A percentile compares a stretch with the other conserved stretches of the same genome.
These are phyloP conservation scores for Montipora foliosa DNA, from an alignment of 64 coral and sea anemone species.

Conservation along the genomic window DNA sequence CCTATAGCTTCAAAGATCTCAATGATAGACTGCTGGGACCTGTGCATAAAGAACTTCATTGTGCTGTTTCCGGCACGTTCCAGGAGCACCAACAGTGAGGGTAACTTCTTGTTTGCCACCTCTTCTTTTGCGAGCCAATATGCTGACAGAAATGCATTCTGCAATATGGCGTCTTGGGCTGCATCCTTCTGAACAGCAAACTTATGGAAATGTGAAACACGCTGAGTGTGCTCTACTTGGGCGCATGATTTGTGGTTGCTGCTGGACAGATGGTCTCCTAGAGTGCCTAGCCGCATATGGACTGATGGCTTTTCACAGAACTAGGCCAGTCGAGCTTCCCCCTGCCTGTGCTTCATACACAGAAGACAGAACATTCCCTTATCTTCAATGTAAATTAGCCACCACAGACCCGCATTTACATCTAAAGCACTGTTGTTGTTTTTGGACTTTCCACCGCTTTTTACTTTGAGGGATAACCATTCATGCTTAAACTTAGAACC, in stretches of 20 bases:
- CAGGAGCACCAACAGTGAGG: neutral
- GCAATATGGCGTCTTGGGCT: neutral
- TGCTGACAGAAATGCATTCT: neutral
- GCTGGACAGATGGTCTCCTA: conserved; percentile 16
- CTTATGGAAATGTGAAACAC: neutral
- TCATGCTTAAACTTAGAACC: conserved; percentile 24
- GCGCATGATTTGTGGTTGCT: neutral
- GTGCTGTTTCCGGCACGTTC: neutral
- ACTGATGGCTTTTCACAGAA: conserved; percentile 1
- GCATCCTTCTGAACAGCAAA: neutral
- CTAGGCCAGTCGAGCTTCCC: neutral
- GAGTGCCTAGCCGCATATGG: neutral
- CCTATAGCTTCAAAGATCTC: neutral
- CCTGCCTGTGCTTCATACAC: conserved; percentile 34
- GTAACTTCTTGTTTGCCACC: neutral
- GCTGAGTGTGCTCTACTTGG: neutral
- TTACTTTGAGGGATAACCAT: conserved; percentile 12
- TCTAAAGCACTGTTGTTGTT: conserved; percentile 15
- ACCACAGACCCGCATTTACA: neutral
- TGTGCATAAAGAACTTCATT: neutral
- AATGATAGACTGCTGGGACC: neutral
- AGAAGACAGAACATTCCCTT: conserved; percentile 32
- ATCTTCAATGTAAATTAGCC: conserved; percentile 3
- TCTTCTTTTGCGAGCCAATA: conserved; percentile 5
- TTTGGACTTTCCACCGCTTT: conserved; percentile 20